phyloP scores from a whole-genome alignment of 2,888 invertebrate species.

The Clusia tigrina region DNA sequence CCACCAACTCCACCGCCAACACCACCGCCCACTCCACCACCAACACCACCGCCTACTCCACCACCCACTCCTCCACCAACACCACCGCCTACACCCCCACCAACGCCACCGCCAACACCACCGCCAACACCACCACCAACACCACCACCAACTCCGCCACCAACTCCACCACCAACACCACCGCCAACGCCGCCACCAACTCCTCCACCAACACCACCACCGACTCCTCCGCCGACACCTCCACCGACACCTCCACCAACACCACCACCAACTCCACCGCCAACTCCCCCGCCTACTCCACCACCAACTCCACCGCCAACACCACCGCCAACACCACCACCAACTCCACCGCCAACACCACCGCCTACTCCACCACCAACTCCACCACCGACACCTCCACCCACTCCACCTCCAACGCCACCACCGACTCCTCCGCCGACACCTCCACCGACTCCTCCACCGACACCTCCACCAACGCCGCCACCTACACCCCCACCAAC shows the following conservation, averaged over 20 bases:
- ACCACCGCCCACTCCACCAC: not conserved
- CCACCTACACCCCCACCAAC: not conserved
- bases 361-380: not conserved
- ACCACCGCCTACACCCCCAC: not conserved
- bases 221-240: not conserved
- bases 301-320: not conserved
- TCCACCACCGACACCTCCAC: not conserved
- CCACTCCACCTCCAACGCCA: not conserved
- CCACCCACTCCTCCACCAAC: conserved; percentile 2
- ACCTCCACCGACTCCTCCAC: not conserved
- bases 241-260: not conserved
- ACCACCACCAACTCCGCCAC: not conserved
- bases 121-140: not conserved
- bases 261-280: not conserved
- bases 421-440: not conserved
- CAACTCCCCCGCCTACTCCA: not conserved
- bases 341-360: not conserved
- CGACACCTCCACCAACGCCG: not conserved
- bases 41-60: not conserved
- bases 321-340: not conserved
- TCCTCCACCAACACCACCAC: not conserved
- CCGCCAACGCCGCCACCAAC: not conserved
- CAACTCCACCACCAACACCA: not conserved
- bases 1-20: not conserved
- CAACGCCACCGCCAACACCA: not conserved